Evolutionary conservation across 2,888 invertebrate genomes (phyloP), one percentile per base, ranked within the genome.

Genomic region (Drosophila quinaria): DNA sequence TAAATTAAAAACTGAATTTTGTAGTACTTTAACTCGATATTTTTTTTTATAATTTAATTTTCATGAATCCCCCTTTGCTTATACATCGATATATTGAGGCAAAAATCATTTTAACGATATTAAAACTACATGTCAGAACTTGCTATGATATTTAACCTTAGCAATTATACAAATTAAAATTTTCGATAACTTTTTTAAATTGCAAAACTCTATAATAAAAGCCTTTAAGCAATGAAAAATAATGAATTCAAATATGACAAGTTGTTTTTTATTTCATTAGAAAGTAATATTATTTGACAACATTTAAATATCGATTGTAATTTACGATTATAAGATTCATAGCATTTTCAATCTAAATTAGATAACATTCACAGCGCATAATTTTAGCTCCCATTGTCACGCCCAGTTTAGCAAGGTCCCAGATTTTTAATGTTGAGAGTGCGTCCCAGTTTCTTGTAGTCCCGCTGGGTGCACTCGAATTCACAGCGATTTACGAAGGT

Each of bases 401-500:
- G 42, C 15, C 22, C 35, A 15, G 9, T 35, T 72, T 66, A 82
- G 61, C 92, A 92, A 8, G 76, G 13, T 17, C 91, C 92, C 22
- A 62, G 46, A 5, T 87, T 87, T 0, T 51, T 64, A 22, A 91
- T 66, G 44, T 83, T 86, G 8, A 92, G 71, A 3, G 35, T 75
- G 3, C 91, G 90, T 15, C 87, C 84, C 39, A 92, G 68, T 60
- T 73, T 85, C 41, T 78, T 87, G 64, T 91, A 90, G 3, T 91
- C 90, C 42, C 90, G 80, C 59, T 92, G 91, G 47, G 96, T 96
- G 92, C 98, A 99, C 72, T 98, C 98, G 60, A 98, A 98, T 93
- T 97, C 97, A 92, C 98, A 99, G 5, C 98, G 98, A 78, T 97
- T 98, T 93, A 97, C 98, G 93, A 97, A 99, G 37, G 97, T 97